phyloP scores from a whole-genome alignment of 1,140 invertebrate genomes.

The Augochlora pura region DNA sequence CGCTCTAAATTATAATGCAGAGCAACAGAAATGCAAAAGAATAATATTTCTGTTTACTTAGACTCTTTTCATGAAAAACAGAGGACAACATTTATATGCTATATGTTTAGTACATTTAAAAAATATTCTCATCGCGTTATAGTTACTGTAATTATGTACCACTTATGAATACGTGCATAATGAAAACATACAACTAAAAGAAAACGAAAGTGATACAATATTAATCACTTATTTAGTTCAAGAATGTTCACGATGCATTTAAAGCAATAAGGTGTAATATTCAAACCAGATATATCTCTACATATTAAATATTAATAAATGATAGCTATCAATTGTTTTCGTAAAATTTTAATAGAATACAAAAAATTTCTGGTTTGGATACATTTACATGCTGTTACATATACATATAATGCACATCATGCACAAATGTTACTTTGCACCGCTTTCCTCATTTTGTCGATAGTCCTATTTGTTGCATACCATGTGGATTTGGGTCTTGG shows the following conservation, averaged over 20 bases:
- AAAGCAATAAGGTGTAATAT: slow-evolving; percentile 52
- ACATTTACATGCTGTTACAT: slow-evolving; percentile 51
- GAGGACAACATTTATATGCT: background rate
- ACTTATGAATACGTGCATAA: slow-evolving; percentile 21
- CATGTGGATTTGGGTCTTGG: slow-evolving; percentile 81
- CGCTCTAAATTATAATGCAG: slow-evolving; percentile 3
- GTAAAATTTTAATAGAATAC: background rate
- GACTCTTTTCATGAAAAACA: slow-evolving; percentile 3
- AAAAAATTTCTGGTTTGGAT: slow-evolving; percentile 66
- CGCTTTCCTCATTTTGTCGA: slow-evolving; percentile 80
- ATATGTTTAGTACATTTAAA: slow-evolving; percentile 8
- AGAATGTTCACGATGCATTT: slow-evolving; percentile 60
- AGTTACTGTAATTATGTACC: slow-evolving; percentile 4
- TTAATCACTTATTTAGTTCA: slow-evolving; percentile 25
- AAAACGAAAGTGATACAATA: slow-evolving; percentile 12
- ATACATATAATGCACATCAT: slow-evolving; percentile 75
- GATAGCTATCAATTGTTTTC: background rate
- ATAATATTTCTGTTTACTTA: slow-evolving; percentile 2
- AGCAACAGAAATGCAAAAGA: slow-evolving; percentile 14
- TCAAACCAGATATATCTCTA: slow-evolving; percentile 47
- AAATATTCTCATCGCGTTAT: background rate
- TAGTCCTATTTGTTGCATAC: slow-evolving; percentile 81
- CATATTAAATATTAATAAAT: background rate
- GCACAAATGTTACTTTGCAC: slow-evolving; percentile 78
- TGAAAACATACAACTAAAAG: slow-evolving; percentile 26